These are phyloP conservation scores for Hyperoodon ampullatus DNA, from an alignment of 2,113 vertebrate genomes.

Conservation along the genomic window DNA sequence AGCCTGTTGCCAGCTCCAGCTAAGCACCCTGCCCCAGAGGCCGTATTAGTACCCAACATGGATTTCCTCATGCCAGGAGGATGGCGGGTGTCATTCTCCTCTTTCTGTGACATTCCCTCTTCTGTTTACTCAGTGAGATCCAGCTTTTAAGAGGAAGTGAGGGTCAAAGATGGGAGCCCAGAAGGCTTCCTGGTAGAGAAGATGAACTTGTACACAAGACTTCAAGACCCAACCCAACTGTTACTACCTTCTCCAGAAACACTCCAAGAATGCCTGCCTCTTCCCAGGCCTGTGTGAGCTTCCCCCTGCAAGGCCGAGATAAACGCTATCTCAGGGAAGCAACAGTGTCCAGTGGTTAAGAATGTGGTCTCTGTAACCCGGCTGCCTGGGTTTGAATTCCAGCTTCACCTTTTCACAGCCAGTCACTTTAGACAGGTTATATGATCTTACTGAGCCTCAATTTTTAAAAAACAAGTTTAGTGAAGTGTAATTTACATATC, in stretches of 20 bases:
- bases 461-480: neutral
- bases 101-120: neutral
- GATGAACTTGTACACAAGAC: neutral
- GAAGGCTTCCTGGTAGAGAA: neutral
- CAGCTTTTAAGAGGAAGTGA: neutral
- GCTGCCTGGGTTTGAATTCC: neutral
- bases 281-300: neutral
- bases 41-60: neutral
- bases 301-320: neutral
- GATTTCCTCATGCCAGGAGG: neutral
- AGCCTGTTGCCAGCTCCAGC: neutral
- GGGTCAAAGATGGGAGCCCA: neutral
- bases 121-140: neutral
- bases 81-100: neutral
- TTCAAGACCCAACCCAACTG: neutral
- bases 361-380: neutral
- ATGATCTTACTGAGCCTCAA: neutral
- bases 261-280: neutral
- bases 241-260: conserved; percentile 2
- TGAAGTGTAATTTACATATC: neutral
- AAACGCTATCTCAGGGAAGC: neutral
- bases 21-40: neutral
- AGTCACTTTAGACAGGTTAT: neutral
- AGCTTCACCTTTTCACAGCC: neutral
- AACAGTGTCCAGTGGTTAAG: neutral